phyloP scores from a whole-genome alignment of 2,113 vertebrate genomes.

The Chelonoidis abingdonii region DNA sequence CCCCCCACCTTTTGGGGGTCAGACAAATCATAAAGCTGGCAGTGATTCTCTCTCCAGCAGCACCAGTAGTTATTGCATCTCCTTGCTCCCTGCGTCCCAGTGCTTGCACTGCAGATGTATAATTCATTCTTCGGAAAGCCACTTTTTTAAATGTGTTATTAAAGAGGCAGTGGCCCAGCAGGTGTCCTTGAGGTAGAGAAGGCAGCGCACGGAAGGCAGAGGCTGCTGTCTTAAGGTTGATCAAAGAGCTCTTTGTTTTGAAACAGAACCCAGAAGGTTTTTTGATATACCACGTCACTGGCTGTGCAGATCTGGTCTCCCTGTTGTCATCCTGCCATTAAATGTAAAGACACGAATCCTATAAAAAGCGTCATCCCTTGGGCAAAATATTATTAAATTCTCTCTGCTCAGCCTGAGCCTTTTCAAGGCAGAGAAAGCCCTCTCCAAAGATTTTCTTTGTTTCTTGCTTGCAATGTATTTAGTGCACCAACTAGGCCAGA shows the following conservation, averaged over 20 bases:
- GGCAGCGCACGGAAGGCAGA: slow-evolving; percentile 29
- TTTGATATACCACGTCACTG: slow-evolving; percentile 3
- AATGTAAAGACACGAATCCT: slow-evolving; percentile 4
- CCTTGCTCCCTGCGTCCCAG: not conserved
- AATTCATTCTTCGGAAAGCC: slow-evolving; percentile 48
- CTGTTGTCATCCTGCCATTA: slow-evolving; percentile 26
- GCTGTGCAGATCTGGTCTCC: slow-evolving; percentile 4
- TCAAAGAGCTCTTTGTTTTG: slow-evolving; percentile 59
- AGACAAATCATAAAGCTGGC: not conserved
- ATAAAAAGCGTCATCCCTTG: not conserved
- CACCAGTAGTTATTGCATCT: not conserved
- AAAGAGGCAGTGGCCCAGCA: slow-evolving; percentile 59
- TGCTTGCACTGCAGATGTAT: not conserved
- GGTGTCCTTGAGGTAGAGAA: slow-evolving; percentile 59
- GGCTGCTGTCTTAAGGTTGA: slow-evolving; percentile 45
- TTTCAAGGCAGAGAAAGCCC: not conserved
- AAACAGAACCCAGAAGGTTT: slow-evolving; percentile 46
- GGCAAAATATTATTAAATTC: not conserved
- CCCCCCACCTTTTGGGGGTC: not conserved
- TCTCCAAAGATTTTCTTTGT: rapidly evolving
- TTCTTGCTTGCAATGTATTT: not conserved
- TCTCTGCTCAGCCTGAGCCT: not conserved
- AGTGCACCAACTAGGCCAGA: rapidly evolving
- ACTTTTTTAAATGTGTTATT: slow-evolving; percentile 56
- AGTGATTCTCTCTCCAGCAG: not conserved